These are phyloP conservation scores for Ochotona curzoniae DNA, from an alignment of 2,113 vertebrate species.

Conservation along the genomic window DNA sequence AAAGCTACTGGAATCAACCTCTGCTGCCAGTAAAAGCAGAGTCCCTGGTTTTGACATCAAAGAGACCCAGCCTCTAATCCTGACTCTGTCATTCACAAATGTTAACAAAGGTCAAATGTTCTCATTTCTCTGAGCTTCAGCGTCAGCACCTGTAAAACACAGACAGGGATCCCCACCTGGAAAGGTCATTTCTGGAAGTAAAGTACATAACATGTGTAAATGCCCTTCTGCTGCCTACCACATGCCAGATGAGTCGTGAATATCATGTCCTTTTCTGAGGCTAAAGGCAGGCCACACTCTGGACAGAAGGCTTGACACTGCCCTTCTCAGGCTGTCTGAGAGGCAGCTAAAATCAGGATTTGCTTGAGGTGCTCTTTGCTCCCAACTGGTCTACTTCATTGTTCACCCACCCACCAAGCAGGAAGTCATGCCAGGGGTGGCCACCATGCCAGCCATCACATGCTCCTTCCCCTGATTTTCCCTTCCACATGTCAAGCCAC, in stretches of 20 bases:
- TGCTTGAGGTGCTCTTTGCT: neutral
- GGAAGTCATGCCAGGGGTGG: neutral
- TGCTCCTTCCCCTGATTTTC: neutral
- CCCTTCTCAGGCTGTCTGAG: neutral
- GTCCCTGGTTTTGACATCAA: neutral
- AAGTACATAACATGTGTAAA: neutral
- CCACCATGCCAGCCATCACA: neutral
- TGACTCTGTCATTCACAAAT: neutral
- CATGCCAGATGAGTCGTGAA: too few species aligned
- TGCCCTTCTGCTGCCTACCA: too few species aligned
- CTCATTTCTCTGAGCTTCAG: neutral
- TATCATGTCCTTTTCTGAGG: too few species aligned
- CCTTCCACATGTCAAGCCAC: neutral
- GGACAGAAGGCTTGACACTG: neutral
- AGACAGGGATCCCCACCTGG: neutral
- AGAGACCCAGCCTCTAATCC: neutral
- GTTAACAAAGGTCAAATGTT: neutral
- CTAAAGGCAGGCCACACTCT: too few species aligned
- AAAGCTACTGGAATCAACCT: neutral
- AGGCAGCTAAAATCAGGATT: too few species aligned
- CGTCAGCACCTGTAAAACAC: neutral
- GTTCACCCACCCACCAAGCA: fast-evolving
- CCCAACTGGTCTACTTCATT: neutral
- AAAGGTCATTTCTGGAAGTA: neutral
- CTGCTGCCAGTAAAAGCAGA: neutral